Percentiles rank a stretch among this genome's conserved stretches.
phyloP scores from a whole-genome alignment of 2,113 vertebrate species.

The Cephalopterus ornatus region DNA sequence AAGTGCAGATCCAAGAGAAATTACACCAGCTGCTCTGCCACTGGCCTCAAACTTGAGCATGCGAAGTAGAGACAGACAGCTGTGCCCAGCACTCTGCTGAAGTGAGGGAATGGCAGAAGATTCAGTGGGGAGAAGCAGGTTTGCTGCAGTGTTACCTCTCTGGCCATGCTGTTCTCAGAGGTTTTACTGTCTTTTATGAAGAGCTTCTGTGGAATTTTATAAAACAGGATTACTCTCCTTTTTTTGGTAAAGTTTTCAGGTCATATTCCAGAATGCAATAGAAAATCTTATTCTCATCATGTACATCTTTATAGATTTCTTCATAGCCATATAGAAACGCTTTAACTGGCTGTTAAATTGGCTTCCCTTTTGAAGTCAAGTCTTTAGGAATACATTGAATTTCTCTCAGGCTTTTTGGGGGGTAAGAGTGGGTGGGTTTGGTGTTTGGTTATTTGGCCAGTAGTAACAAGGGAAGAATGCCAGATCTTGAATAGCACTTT shows the following conservation, averaged over 20 bases:
- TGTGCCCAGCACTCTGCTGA: not conserved
- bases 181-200: not conserved
- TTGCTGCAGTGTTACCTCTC: not conserved
- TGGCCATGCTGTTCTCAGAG: not conserved
- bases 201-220: not conserved
- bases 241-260: not conserved
- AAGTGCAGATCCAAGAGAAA: not conserved
- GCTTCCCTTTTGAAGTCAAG: not conserved
- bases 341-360: not conserved
- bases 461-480: not conserved
- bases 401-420: not conserved
- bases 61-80: not conserved
- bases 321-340: not conserved
- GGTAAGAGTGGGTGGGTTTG: not conserved
- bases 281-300: not conserved
- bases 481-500: not conserved
- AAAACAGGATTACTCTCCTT: not conserved
- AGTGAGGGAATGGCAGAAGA: not conserved
- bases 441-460: not conserved
- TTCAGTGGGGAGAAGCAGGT: not conserved
- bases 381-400: not conserved
- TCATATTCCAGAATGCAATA: not conserved
- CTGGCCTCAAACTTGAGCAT: not conserved
- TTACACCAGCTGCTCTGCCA: not conserved
- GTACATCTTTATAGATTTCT: not conserved